Evolutionary conservation across 2,888 invertebrate species (phyloP).

Genomic region (Thereva unica): DNA sequence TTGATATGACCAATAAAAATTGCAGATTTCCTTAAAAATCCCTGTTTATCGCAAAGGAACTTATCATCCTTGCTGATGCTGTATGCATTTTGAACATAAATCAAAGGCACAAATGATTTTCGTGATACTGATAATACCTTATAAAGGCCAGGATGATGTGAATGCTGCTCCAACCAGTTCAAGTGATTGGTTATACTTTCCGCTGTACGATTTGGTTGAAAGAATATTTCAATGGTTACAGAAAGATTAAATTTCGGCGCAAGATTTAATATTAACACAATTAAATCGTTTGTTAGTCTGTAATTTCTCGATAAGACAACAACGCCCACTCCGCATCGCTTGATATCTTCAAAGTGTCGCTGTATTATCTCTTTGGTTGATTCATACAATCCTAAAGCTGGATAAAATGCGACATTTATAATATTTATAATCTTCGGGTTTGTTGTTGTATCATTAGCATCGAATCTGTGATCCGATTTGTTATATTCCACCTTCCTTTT

Average conservation of each 20-base stretch:
- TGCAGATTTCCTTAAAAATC: slow-evolving; percentile 60
- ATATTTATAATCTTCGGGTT: background rate
- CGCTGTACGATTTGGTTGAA: slow-evolving; percentile 61
- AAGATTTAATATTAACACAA: slow-evolving; percentile 55
- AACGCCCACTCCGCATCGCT: slow-evolving; percentile 65
- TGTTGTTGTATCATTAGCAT: background rate
- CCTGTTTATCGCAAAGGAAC: slow-evolving; percentile 56
- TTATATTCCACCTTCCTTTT: background rate
- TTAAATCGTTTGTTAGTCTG: slow-evolving; percentile 55
- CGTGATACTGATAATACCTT: slow-evolving; percentile 53
- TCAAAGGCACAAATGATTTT: slow-evolving; percentile 60
- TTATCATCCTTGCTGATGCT: slow-evolving; percentile 61
- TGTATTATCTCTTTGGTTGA: slow-evolving; percentile 57
- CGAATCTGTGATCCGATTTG: background rate
- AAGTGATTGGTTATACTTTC: slow-evolving; percentile 60
- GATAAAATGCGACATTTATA: slow-evolving; percentile 55
- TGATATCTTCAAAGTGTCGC: slow-evolving; percentile 65
- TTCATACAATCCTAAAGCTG: slow-evolving; percentile 53
- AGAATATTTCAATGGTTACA: slow-evolving; percentile 65
- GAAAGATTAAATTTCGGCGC: slow-evolving; percentile 60
- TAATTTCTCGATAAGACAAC: slow-evolving; percentile 52
- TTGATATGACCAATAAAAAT: slow-evolving; percentile 63
- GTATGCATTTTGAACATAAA: slow-evolving; percentile 70
- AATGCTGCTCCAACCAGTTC: slow-evolving; percentile 46
- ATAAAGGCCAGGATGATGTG: slow-evolving; percentile 51